Base-by-base conservation (phyloP, 1,140 invertebrate genomes). In the Eriosoma lanigerum region DNA sequence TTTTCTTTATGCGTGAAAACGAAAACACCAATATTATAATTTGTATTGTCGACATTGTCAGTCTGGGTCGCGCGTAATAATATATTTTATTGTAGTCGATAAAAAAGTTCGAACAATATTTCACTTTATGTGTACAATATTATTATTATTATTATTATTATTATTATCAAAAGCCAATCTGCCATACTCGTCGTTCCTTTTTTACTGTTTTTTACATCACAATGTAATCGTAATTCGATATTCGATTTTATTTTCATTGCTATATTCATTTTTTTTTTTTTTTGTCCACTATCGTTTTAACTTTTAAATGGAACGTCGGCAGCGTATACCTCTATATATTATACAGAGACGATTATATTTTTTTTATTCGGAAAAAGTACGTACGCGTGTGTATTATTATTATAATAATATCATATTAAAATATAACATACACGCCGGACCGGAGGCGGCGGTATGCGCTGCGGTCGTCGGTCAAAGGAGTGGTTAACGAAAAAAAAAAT, bases 401-500 rank as follows among this genome's bases (percentile, higher is more conserved):
- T 38, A 4, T 38, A 4, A 4, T 38, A n/a, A n/a, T n/a, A n/a
- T n/a, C n/a, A n/a, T n/a, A n/a, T n/a, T n/a, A n/a, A n/a, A n/a
- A n/a, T 38, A 38, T 38, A 38, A 38, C 32, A 8, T 38, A 38
- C 8, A 26, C 66, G 66, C 46, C 3, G 44, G 9, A 19, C 24
- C 46, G 8, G 44, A 15, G 8, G 21, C 66, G 66, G 62, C 32
- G 38, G 12, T 26, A n/a, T 68, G 46, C 19, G 68, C 17, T 52
- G 68, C 46, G 68, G 24, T 52, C 48, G 68, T 8, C 68, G 75
- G 75, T 78, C 56, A 48, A 58, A 78, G 75, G 75, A 78, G 75
- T 78, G 75, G 75, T 78, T 78, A 78, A n/a, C n/a, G n/a, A n/a
- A n/a, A 78, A 76, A 76, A 75, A 78, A 72, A 72, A 72, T 72